Base-by-base conservation (phyloP, 2,797 vertebrate species). In the Muscicapa striata region DNA sequence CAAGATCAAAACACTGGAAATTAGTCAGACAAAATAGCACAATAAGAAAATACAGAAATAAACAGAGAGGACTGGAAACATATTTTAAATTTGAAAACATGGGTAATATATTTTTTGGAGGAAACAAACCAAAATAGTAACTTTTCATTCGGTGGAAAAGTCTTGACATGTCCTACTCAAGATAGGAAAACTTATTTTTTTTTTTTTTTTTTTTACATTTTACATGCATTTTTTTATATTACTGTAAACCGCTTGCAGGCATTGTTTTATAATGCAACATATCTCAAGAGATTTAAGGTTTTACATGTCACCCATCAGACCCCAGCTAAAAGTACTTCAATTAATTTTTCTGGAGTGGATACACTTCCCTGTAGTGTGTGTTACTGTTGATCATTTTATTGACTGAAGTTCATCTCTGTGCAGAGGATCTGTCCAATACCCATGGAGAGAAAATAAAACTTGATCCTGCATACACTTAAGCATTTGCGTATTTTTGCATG, bases 91-190 rank as follows among this genome's bases (percentile, higher is more conserved):
- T n/a, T 2, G 6, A 38, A 92, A 82, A 76, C 8, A 34, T 7
- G 4, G 17, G 3, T 12, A 69, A 66, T 36, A 23, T 0, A 26
- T 62, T 62, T 81, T 45, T 4, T 0, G 0, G 6, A 10, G 14
- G 1, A 89, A 87, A 82, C 22, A 0, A 87, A 57, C 12, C 4
- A 49, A 61, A 82, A 57, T 2, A 76, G 3, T 46, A 52, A 74
- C 3, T 1, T 63, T 76, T 61, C 14, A 74, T 19, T 45, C 61
- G 54, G 17, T 41, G 12, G 19, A 55, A 82, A 81, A 67, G 7
- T 46, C 23, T 84, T 89, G 16, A 11, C 3, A 10, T 63, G 3
- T 57, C 30, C 7, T 77, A 83, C 17, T 14, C 22, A 57, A 49
- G 9, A 45, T 3, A 69, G 5, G 2, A 83, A 73, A 84, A 40